A percentile compares a stretch with the other conserved stretches of the same genome.
phyloP scores from a whole-genome alignment of 1,140 invertebrate genomes.

The Propsilocerus akamusi region DNA sequence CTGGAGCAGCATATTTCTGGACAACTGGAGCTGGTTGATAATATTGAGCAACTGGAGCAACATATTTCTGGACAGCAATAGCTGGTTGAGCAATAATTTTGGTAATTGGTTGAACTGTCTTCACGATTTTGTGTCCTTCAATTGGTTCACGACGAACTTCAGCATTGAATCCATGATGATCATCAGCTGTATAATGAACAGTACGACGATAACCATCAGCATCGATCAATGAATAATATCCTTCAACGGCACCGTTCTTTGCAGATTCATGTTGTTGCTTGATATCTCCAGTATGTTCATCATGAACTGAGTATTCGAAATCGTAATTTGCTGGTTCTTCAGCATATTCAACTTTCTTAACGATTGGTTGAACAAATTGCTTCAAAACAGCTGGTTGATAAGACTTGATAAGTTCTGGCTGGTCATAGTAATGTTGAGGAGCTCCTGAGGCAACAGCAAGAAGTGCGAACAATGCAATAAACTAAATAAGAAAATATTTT shows the following conservation, averaged over 20 bases:
- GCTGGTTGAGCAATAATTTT: slow-evolving; percentile 26
- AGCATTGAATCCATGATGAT: slow-evolving; percentile 21
- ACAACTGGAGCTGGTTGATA: background rate
- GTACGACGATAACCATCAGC: slow-evolving; percentile 36
- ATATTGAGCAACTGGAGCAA: slow-evolving; percentile 12
- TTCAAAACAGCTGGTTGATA: background rate
- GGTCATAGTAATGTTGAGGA: background rate
- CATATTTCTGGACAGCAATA: slow-evolving; percentile 14
- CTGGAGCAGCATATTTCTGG: background rate
- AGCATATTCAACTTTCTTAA: background rate
- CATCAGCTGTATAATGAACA: slow-evolving; percentile 34
- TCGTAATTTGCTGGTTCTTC: slow-evolving; percentile 26
- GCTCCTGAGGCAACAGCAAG: background rate
- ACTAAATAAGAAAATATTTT: too few relatives aligned
- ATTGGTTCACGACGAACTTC: slow-evolving; percentile 15
- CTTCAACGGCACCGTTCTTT: slow-evolving; percentile 30
- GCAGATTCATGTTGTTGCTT: slow-evolving; percentile 32
- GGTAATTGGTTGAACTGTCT: slow-evolving; percentile 13
- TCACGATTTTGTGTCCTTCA: slow-evolving; percentile 13
- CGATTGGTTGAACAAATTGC: background rate
- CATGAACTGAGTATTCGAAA: slow-evolving; percentile 33
- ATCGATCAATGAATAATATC: slow-evolving; percentile 35
- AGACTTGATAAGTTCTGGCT: background rate
- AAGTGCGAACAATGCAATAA: background rate
- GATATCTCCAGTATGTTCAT: slow-evolving; percentile 31